A percentile compares a stretch with the other conserved stretches of the same genome.
Conservation (phyloP, 2,797 vertebrate species). For the Diglossa cyanea region DNA sequence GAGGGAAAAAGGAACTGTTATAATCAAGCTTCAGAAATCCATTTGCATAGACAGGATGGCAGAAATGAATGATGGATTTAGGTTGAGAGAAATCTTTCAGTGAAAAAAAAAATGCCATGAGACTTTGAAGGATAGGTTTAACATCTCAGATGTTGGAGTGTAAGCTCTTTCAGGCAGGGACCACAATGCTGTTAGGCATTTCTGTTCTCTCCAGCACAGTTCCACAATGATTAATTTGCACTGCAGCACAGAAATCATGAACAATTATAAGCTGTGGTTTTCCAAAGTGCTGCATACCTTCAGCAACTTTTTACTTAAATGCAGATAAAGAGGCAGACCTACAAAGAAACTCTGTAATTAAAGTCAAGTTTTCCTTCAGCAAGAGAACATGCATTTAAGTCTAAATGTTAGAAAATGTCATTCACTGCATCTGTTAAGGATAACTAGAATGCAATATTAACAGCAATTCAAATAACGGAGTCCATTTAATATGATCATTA, state of each 20-base stretch:
- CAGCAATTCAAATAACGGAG: background rate
- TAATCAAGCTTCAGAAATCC: background rate
- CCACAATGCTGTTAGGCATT: background rate
- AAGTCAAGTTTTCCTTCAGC: background rate
- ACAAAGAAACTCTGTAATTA: background rate
- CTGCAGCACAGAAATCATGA: slow-evolving; percentile 25
- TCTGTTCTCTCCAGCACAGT: background rate
- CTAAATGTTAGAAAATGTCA: slow-evolving; percentile 8
- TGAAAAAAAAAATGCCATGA: background rate
- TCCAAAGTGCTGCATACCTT: background rate
- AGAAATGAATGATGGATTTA: background rate
- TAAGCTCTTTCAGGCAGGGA: background rate
- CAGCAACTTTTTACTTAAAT: background rate
- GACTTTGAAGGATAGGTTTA: background rate
- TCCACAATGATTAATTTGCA: slow-evolving; percentile 26
- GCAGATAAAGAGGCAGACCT: background rate
- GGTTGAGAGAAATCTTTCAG: background rate
- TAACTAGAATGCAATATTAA: background rate
- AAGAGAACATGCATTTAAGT: background rate
- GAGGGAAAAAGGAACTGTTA: background rate
- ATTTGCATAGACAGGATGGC: background rate
- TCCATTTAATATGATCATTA: slow-evolving; percentile 10
- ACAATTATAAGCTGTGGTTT: slow-evolving; percentile 1
- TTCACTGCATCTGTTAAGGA: background rate
- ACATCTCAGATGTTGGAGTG: background rate